phyloP scores from a whole-genome alignment of 2,888 invertebrate genomes.

The Fabriciana adippe region DNA sequence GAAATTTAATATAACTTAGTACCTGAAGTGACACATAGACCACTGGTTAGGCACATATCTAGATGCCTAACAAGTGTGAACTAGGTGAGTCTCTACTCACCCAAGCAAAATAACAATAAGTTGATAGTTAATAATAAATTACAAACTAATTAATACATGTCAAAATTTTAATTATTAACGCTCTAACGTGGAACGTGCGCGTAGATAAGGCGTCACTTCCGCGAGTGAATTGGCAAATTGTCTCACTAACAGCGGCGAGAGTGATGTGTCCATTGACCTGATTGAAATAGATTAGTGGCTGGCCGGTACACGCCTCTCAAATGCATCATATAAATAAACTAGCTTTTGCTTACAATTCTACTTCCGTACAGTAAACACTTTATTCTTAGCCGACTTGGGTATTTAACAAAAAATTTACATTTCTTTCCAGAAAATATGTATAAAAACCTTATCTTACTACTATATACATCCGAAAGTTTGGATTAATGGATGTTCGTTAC shows the following conservation, averaged over 20 bases:
- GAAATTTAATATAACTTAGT: no score
- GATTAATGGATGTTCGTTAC: no score
- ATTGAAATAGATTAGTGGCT: conserved; percentile 44
- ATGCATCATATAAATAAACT: conserved; percentile 9
- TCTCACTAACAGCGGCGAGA: conserved; percentile 50
- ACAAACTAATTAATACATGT: not conserved
- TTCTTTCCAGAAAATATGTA: no score
- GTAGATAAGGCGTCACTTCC: conserved; percentile 34
- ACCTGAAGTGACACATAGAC: no score
- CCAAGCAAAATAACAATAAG: no score
- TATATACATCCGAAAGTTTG: no score
- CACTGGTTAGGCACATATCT: no score
- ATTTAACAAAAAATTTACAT: no score
- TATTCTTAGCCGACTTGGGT: no score
- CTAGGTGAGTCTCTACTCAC: no score
- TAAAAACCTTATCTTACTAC: no score
- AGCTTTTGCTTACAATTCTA: not conserved
- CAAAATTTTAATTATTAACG: conserved; percentile 15
- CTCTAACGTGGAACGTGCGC: conserved; percentile 18
- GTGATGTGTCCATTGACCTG: conserved; percentile 51
- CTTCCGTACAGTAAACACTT: not conserved
- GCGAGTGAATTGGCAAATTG: conserved; percentile 55
- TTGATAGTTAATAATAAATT: not conserved
- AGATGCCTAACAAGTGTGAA: no score
- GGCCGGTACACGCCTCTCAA: conserved; percentile 26